These are phyloP conservation scores for Peromyscus maniculatus DNA, from an alignment of 2,113 vertebrate genomes.

Conservation along the genomic window DNA sequence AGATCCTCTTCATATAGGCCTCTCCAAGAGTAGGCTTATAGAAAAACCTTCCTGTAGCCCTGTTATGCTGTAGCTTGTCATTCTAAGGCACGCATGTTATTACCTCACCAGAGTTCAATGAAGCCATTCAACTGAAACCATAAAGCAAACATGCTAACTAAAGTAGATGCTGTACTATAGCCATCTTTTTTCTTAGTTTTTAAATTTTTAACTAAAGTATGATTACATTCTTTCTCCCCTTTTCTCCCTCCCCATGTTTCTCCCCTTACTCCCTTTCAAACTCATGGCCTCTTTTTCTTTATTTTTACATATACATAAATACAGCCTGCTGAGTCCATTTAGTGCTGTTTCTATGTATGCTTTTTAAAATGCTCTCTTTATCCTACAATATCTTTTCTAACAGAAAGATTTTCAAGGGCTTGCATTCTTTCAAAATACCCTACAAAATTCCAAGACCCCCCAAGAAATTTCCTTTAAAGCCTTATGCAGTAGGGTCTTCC, in stretches of 20 bases:
- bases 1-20: not conserved
- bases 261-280: not conserved
- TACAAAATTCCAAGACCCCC: not conserved
- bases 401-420: not conserved
- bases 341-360: not conserved
- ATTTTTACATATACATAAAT: not conserved
- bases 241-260: not conserved
- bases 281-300: not conserved
- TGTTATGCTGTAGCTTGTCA: not conserved
- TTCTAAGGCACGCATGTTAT: not conserved
- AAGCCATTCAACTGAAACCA: not conserved
- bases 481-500: not conserved
- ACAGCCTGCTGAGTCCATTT: not conserved
- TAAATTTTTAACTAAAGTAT: not conserved
- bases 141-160: conserved; percentile 41
- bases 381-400: not conserved
- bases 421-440: not conserved
- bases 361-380: not conserved
- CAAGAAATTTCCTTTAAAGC: conserved; percentile 1
- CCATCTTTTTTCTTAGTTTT: not conserved
- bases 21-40: not conserved
- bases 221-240: not conserved
- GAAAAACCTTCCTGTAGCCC: not conserved
- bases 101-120: not conserved
- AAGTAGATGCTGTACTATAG: not conserved